Base-by-base conservation (phyloP, 2,113 vertebrate species). In the Australoheros scitulus region DNA sequence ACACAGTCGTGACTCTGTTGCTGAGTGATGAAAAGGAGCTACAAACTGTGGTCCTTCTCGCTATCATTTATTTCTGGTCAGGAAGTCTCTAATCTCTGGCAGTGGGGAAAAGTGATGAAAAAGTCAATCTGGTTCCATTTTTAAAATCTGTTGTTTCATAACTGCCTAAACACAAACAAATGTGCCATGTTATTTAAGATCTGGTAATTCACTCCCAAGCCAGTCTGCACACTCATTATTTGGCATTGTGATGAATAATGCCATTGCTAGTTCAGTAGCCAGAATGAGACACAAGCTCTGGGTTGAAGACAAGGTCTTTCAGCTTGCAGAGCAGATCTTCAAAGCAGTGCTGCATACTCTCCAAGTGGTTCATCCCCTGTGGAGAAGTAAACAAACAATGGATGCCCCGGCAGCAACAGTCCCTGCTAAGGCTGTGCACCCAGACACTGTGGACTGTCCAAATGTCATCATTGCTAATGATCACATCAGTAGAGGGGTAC, bases 251-350 rank as follows among this genome's bases (percentile, higher is more conserved):
- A 68, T 81, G 68, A 84, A 87, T 82, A 84, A 87, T 41, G 68
- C 7, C 61, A 22, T 34, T 61, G 64, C 56, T 83, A 50, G 80
- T 81, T 85, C 63, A 47, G 43, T 52, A 17, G 43, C 50, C 4
- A 1, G 78, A 86, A 91, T 57, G 78, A 87, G 82, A 56, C 79
- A 75, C 34, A 72, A 76, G 79, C 81, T 79, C 74, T 15, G 65
- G 68, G 85, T 82, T 77, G 60, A 61, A 55, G 83, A 82, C 26
- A 24, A 63, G 52, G 65, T 85, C 80, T 86, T 79, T 72, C 2
- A n/a, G 68, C 61, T 82, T 75, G 64, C 80, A 76, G 72, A 88
- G 61, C 32, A 59, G 76, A 77, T 83, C 79, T 87, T 88, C 82
- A 89, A 92, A 92, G 91, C 63, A 13, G 59, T 9, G 55, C 68